A percentile compares a stretch with the other conserved stretches of the same genome.
phyloP scores from a whole-genome alignment of 2,797 vertebrate genomes.

The Mus spretus region DNA sequence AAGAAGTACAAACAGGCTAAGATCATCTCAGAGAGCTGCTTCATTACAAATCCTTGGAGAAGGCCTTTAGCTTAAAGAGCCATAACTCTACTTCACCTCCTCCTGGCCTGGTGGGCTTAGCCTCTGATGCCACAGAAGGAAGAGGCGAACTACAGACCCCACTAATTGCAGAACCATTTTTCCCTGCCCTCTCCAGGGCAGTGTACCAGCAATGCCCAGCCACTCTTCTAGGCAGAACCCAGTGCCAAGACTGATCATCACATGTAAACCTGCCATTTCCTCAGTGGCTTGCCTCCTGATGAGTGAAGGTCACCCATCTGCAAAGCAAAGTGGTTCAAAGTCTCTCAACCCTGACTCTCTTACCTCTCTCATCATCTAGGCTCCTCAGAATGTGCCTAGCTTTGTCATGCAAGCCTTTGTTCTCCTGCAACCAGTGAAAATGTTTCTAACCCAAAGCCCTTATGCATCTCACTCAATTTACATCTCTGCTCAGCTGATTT shows the following conservation, averaged over 20 bases:
- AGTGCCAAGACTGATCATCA: background rate
- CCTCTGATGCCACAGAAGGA: background rate
- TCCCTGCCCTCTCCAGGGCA: background rate
- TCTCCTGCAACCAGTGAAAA: background rate
- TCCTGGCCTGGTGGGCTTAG: background rate
- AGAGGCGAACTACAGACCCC: background rate
- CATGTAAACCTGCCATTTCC: background rate
- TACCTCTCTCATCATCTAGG: background rate
- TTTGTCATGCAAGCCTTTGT: background rate
- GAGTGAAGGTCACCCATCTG: background rate
- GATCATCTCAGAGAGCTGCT: background rate
- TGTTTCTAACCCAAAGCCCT: background rate
- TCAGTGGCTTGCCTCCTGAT: background rate
- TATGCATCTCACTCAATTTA: background rate
- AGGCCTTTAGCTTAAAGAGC: background rate
- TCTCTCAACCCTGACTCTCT: background rate
- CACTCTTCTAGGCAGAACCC: background rate
- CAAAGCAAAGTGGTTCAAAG: background rate
- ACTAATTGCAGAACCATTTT: background rate
- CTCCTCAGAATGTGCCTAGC: too few species aligned
- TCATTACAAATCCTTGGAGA: background rate
- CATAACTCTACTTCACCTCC: background rate
- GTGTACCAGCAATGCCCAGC: background rate
- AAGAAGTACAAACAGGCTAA: background rate
- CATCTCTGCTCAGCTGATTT: background rate